These are phyloP conservation scores for Progne subis DNA, from an alignment of 2,113 vertebrate genomes.

Conservation along the genomic window DNA sequence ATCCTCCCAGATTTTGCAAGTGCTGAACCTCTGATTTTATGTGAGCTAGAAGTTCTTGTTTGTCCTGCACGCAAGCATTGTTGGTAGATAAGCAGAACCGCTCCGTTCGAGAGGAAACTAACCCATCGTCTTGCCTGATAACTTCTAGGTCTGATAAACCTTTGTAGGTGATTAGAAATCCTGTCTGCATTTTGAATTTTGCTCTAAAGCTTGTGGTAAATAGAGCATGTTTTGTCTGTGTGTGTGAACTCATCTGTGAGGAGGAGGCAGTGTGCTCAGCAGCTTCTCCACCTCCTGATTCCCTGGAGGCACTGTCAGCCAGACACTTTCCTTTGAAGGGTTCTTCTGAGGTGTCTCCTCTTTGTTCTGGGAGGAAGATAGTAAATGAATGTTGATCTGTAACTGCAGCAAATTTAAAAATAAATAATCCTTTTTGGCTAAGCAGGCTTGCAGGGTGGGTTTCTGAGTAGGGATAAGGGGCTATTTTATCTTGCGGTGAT, in stretches of 20 bases:
- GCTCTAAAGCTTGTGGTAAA: not conserved
- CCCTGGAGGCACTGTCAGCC: not conserved
- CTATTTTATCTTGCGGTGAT: not conserved
- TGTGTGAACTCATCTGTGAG: not conserved
- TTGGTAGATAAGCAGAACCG: not conserved
- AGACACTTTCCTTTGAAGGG: conserved; percentile 12
- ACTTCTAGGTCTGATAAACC: not conserved
- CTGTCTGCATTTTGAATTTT: not conserved
- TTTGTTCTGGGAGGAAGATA: conserved; percentile 9
- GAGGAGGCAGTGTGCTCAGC: conserved; percentile 19
- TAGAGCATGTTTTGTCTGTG: not conserved
- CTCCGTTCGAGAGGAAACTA: not conserved
- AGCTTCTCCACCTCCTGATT: not conserved
- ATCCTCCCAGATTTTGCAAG: not conserved
- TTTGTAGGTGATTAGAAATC: not conserved
- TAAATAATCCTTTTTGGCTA: not conserved
- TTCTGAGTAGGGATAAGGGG: not conserved
- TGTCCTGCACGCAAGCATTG: not conserved
- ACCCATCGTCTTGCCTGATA: not conserved
- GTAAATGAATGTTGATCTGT: conserved; percentile 2
- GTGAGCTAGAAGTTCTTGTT: not conserved
- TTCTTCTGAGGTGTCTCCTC: not conserved
- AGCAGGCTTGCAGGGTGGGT: not conserved
- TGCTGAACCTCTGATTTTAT: not conserved
- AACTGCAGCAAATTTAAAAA: not conserved